Conservation (phyloP, 2,113 vertebrate genomes). For the Erinaceus europaeus region DNA sequence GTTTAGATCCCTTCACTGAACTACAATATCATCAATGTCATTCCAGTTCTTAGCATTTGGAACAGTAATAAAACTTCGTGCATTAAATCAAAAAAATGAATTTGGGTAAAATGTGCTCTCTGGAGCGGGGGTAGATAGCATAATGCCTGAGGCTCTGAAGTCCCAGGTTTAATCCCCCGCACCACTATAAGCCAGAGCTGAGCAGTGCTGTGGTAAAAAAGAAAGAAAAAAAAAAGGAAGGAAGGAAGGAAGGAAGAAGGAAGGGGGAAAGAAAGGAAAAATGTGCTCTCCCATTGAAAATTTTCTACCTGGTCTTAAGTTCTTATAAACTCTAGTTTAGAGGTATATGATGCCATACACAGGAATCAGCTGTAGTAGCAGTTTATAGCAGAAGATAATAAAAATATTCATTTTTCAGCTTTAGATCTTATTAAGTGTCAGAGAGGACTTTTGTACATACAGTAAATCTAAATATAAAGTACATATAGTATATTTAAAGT, state of each 20-base stretch:
- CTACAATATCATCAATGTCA: neutral
- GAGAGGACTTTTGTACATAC: neutral
- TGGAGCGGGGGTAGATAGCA: too few species aligned
- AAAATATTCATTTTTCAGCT: neutral
- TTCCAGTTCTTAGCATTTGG: neutral
- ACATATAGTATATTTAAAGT: neutral
- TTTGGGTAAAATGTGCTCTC: neutral
- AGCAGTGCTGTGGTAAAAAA: too few species aligned
- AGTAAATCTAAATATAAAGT: neutral
- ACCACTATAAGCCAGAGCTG: too few species aligned
- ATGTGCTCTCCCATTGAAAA: too few species aligned
- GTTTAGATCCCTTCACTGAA: neutral
- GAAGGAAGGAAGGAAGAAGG: too few species aligned
- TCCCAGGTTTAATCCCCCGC: too few species aligned
- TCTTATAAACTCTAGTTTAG: neutral
- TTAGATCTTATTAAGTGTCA: neutral
- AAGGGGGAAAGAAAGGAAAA: too few species aligned
- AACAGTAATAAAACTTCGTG: neutral
- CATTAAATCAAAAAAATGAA: neutral
- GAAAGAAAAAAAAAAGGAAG: too few species aligned
- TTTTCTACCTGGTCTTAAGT: too few species aligned
- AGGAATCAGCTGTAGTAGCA: neutral
- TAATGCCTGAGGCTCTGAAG: too few species aligned
- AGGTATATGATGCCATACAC: neutral
- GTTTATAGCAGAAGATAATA: neutral